Evolutionary conservation across 2,113 vertebrate species (phyloP).

Genomic region (Lycaon pictus): DNA sequence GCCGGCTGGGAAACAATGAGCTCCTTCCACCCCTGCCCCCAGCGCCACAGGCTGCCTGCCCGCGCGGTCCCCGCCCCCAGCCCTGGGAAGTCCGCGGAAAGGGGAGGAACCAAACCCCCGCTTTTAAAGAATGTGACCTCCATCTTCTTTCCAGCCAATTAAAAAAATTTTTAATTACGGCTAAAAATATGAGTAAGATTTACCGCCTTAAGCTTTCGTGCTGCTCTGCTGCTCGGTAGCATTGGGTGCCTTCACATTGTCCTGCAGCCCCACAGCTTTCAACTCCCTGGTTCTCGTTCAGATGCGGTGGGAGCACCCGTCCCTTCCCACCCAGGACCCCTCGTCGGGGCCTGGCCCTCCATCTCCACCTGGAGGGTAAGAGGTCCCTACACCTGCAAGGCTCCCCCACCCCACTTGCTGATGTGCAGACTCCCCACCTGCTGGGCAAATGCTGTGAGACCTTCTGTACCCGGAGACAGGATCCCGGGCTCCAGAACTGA

Average conservation of each 20-base stretch:
- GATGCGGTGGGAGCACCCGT: background rate
- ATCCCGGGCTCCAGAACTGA: background rate
- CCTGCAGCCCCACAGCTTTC: accelerated
- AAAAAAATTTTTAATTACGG: background rate
- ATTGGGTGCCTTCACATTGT: background rate
- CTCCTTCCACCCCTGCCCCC: background rate
- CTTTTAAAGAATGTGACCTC: background rate
- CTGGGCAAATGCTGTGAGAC: background rate
- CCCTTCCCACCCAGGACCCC: too few species aligned
- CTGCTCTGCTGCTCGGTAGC: background rate
- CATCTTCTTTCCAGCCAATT: background rate
- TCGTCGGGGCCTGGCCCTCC: background rate
- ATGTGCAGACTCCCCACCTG: accelerated
- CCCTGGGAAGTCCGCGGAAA: background rate
- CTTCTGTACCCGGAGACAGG: too few species aligned
- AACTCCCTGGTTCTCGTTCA: background rate
- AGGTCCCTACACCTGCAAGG: background rate
- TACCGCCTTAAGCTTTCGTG: background rate
- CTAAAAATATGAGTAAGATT: background rate
- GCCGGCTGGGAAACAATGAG: background rate
- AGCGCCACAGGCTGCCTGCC: background rate
- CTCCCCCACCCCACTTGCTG: background rate
- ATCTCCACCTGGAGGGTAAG: too few species aligned
- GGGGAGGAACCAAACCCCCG: background rate
- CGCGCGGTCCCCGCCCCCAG: background rate